These are phyloP conservation scores for Oplegnathus fasciatus DNA, from an alignment of 2,113 vertebrate genomes.

Conservation along the genomic window DNA sequence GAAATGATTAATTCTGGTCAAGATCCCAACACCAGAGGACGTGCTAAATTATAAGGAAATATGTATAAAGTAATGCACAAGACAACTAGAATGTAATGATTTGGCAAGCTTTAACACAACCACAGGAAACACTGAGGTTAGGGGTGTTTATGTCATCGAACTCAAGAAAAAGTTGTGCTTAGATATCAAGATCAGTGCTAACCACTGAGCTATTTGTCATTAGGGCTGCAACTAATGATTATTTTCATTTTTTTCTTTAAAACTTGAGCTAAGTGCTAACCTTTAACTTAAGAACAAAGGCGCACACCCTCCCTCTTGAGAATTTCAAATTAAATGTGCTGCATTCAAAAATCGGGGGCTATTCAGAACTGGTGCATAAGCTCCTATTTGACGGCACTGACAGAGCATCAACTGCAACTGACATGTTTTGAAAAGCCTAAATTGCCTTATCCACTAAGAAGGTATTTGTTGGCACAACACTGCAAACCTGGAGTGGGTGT, in stretches of 20 bases:
- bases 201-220: background rate
- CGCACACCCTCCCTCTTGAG: conserved; percentile 16
- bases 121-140: background rate
- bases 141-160: background rate
- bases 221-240: background rate
- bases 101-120: background rate
- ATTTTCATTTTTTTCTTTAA: background rate
- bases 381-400: conserved; percentile 69
- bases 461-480: conserved; percentile 79
- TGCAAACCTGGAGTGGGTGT: conserved; percentile 63
- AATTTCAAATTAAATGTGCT: conserved; percentile 45
- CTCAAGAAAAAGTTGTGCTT: background rate
- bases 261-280: conserved; percentile 11
- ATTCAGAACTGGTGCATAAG: conserved; percentile 59
- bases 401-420: conserved; percentile 74
- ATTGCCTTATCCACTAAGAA: conserved; percentile 79
- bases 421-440: conserved; percentile 81
- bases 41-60: conserved; percentile 8
- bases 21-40: background rate
- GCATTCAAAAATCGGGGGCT: conserved; percentile 30
- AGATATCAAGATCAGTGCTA: background rate
- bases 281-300: background rate
- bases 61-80: background rate
- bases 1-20: conserved; percentile 14
- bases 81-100: background rate